Percentiles rank a stretch among this genome's conserved stretches.
phyloP scores from a whole-genome alignment of 1,140 invertebrate species.

The Calycopis cecrops region DNA sequence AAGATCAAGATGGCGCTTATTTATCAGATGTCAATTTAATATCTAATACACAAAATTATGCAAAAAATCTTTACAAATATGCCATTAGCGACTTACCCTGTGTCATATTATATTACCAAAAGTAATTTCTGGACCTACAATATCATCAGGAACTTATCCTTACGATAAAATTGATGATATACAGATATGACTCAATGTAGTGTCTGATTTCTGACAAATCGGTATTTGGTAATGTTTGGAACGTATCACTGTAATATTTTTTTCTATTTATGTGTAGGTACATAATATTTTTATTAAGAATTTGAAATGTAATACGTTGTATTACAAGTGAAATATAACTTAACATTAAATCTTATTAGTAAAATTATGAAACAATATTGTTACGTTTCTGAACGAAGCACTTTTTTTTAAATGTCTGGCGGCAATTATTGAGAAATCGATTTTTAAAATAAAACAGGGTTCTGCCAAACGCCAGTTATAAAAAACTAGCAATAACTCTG shows the following conservation, averaged over 20 bases:
- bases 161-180: constrained; percentile 21
- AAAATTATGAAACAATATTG: no score
- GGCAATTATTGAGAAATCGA: constrained; percentile 12
- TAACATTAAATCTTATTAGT: no score
- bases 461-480: background rate
- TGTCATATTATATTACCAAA: constrained; percentile 36
- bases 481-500: background rate
- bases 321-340: no score
- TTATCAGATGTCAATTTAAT: constrained; percentile 49
- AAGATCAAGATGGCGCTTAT: constrained; percentile 60
- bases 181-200: constrained; percentile 7
- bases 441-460: constrained; percentile 4
- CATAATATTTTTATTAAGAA: no score
- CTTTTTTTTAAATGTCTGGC: constrained; percentile 8
- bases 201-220: no score
- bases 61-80: background rate
- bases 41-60: background rate
- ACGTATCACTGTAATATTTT: no score
- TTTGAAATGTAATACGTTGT: no score
- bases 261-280: no score
- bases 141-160: constrained; percentile 3
- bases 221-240: no score
- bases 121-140: background rate
- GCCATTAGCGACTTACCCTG: constrained; percentile 41
- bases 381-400: background rate